These are phyloP conservation scores for Mythimna ferrago DNA, from an alignment of 2,888 invertebrate species.

Conservation along the genomic window DNA sequence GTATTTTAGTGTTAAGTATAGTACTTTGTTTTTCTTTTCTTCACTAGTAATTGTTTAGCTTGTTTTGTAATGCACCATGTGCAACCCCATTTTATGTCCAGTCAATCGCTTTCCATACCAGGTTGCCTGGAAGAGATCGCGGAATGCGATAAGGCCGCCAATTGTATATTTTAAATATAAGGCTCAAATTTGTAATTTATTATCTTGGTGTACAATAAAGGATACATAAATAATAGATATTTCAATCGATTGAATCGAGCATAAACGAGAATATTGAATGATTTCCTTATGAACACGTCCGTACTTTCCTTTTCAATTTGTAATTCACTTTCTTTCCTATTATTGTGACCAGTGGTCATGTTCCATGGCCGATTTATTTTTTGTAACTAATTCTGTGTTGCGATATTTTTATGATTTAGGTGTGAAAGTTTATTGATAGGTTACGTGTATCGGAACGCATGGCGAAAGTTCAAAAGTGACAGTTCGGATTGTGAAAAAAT, in stretches of 20 bases:
- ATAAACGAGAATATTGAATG: conserved; percentile 53
- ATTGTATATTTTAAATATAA: too few relatives aligned
- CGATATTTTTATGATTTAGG: conserved; percentile 40
- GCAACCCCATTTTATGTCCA: too few relatives aligned
- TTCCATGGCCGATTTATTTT: conserved; percentile 60
- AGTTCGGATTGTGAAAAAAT: conserved; percentile 24
- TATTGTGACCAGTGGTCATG: conserved; percentile 59
- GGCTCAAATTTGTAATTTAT: too few relatives aligned
- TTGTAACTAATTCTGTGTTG: conserved; percentile 41
- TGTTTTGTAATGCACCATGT: too few relatives aligned
- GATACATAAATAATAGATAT: too few relatives aligned
- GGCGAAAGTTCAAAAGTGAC: conserved; percentile 49
- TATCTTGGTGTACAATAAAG: too few relatives aligned
- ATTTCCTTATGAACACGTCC: conserved; percentile 59
- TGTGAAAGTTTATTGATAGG: conserved; percentile 30
- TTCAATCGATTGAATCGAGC: conserved; percentile 43
- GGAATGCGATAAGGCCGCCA: too few relatives aligned
- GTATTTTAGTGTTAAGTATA: too few relatives aligned
- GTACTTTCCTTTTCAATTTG: conserved; percentile 67
- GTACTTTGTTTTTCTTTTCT: too few relatives aligned
- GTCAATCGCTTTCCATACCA: too few relatives aligned
- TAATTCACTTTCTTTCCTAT: conserved; percentile 67
- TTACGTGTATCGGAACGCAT: conserved; percentile 61
- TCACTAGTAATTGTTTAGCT: too few relatives aligned
- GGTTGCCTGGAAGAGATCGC: too few relatives aligned